Conservation (phyloP, 2,888 invertebrate species). For the Hyposoter didymator region DNA sequence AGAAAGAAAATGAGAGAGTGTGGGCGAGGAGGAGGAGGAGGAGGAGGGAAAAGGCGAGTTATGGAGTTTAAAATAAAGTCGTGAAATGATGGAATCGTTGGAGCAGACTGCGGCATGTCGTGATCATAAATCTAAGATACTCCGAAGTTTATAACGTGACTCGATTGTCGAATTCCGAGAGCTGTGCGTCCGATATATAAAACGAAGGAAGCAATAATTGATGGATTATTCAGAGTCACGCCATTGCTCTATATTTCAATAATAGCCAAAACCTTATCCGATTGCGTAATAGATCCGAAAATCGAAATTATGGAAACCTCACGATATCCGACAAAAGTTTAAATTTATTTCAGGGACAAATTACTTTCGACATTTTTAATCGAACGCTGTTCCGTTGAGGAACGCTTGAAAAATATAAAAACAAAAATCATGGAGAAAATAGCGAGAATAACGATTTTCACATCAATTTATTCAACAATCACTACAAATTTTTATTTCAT, state of each 20-base stretch:
- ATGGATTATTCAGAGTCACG: not conserved
- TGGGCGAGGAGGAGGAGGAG: not conserved
- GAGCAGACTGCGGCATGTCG: slow-evolving; percentile 76
- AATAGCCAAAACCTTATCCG: not conserved
- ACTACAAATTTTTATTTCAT: not conserved
- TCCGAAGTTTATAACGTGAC: slow-evolving; percentile 78
- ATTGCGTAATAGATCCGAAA: not conserved
- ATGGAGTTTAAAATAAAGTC: slow-evolving; percentile 73
- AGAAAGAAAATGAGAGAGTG: not conserved
- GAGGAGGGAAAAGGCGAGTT: slow-evolving; percentile 37
- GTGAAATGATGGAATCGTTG: slow-evolving; percentile 77
- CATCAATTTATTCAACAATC: not conserved
- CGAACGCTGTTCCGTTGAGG: not conserved
- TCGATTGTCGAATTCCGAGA: slow-evolving; percentile 59
- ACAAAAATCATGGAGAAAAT: not conserved
- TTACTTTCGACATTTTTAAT: not conserved
- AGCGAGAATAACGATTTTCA: not conserved
- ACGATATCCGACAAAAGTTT: not conserved
- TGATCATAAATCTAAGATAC: slow-evolving; percentile 79
- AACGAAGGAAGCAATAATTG: slow-evolving; percentile 63
- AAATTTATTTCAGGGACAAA: not conserved
- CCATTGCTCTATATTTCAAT: slow-evolving; percentile 4
- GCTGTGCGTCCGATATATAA: slow-evolving; percentile 61
- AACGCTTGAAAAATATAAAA: not conserved
- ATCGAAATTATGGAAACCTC: not conserved